phyloP scores from a whole-genome alignment of 2,113 vertebrate genomes.

The Addax nasomaculatus region DNA sequence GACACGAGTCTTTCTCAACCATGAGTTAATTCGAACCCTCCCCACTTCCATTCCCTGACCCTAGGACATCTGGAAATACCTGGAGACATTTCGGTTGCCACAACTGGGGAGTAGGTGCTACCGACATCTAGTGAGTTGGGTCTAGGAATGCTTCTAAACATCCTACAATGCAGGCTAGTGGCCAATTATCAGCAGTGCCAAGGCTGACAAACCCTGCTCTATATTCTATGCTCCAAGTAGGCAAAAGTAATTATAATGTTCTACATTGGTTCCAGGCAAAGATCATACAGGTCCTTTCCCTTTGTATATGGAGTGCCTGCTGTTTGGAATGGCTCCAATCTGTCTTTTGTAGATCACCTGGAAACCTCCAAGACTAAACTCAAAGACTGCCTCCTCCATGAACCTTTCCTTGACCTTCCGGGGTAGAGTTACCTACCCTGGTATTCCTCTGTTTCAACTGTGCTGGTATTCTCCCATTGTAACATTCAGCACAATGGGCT shows the following conservation, averaged over 20 bases:
- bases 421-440: neutral
- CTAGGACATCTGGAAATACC: neutral
- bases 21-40: neutral
- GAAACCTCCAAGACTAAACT: neutral
- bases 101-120: neutral
- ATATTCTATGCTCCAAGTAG: neutral
- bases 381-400: neutral
- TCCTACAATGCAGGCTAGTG: neutral
- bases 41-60: neutral
- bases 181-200: neutral
- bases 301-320: neutral
- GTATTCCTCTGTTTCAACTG: neutral
- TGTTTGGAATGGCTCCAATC: neutral
- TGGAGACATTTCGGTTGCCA: neutral
- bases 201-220: neutral
- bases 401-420: neutral
- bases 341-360: neutral
- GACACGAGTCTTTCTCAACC: neutral
- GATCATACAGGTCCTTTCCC: neutral
- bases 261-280: neutral
- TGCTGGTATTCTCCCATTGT: neutral
- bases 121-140: neutral
- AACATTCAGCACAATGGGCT: neutral
- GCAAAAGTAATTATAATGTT: neutral
- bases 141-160: neutral